Evolutionary conservation across 2,113 vertebrate genomes (phyloP).

Genomic region (Myrmecophaga tridactyla): DNA sequence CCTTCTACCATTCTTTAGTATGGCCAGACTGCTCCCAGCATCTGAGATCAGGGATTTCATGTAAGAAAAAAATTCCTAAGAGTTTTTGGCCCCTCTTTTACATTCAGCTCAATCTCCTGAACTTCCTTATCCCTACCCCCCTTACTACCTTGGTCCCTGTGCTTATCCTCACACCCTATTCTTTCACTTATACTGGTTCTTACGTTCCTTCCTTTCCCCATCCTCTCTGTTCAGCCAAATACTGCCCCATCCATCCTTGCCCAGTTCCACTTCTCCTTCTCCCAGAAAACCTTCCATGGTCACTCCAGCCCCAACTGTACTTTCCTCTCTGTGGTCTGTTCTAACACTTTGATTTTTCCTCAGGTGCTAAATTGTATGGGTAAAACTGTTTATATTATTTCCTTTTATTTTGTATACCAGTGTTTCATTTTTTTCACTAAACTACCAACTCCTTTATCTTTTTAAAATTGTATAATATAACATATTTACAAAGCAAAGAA

Average conservation of each 20-base stretch:
- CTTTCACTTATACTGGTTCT: neutral
- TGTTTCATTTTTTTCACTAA: neutral
- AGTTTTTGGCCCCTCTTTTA: neutral
- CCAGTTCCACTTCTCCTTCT: neutral
- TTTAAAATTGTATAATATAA: no score
- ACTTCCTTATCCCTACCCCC: neutral
- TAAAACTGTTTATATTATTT: neutral
- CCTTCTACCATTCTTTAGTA: neutral
- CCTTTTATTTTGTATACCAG: neutral
- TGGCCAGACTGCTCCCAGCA: no score
- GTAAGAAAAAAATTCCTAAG: neutral
- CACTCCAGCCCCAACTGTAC: neutral
- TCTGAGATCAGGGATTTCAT: neutral
- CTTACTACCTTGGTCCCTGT: no score
- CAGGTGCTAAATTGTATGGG: neutral
- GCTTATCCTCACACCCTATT: neutral
- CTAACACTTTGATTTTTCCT: neutral
- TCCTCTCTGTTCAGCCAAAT: neutral
- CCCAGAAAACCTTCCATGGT: neutral
- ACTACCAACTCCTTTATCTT: neutral
- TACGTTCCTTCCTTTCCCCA: neutral
- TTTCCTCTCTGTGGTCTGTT: neutral
- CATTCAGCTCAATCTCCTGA: neutral
- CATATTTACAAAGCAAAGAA: no score
- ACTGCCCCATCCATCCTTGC: accelerated